Evolutionary conservation across 2,888 invertebrate genomes (phyloP).

Genomic region (Yponomeuta sedellus): DNA sequence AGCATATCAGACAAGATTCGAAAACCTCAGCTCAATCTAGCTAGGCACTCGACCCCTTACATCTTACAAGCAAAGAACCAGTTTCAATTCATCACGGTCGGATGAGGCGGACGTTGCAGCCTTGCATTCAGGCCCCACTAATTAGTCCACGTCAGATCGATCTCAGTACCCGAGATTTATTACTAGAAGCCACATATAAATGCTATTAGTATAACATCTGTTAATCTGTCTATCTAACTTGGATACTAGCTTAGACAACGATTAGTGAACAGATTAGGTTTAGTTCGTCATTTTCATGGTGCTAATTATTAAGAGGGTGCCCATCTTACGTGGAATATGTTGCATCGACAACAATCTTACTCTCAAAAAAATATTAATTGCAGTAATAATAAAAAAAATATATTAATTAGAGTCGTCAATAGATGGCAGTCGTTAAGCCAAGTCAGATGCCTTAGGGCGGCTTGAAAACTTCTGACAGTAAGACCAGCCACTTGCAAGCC

Average conservation of each 20-base stretch:
- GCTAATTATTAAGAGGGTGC: no score
- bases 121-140: not conserved
- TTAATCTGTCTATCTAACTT: not conserved
- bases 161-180: constrained; percentile 1
- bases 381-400: no score
- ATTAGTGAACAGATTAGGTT: not conserved
- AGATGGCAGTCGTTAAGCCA: no score
- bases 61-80: not conserved
- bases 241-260: not conserved
- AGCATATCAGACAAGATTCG: not conserved
- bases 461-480: no score
- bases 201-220: not conserved
- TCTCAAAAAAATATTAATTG: no score
- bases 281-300: no score
- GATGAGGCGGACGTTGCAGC: constrained; percentile 2
- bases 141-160: constrained; percentile 8
- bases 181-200: not conserved
- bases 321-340: no score
- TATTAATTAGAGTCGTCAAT: no score
- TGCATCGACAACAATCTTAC: no score
- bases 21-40: not conserved
- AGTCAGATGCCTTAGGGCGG: no score
- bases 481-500: no score
- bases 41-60: not conserved
- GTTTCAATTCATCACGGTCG: not conserved